Evolutionary conservation across 2,113 vertebrate species (phyloP), one percentile per base, ranked within the genome.

Genomic region (Physeter macrocephalus): DNA sequence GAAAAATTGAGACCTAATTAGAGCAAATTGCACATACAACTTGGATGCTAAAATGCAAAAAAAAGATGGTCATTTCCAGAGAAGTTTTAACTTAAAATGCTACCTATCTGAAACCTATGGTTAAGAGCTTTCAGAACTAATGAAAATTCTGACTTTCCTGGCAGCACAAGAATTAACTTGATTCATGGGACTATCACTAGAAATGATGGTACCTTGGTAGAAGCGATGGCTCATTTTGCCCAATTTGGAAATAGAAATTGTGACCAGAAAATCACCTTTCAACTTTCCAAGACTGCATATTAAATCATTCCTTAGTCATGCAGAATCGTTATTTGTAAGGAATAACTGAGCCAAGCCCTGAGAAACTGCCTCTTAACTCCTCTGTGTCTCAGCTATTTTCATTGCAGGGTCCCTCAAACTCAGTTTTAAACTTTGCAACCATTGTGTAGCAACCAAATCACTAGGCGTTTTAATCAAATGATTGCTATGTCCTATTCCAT

Each of bases 261-360:
- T 85, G 36, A 97, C 83, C 25, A 75, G 96, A 90, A 93, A 72
- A 90, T 92, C 29, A 81, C 8, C 25, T 88, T 91, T 74, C 6
- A 61, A 31, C 61, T 85, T 93, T 71, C 61, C 4, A 21, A 36
- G 61, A 36, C 39, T 23, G 17, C 27, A 29, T 82, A 66, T 87
- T 46, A 62, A 87, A 82, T 61, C 34, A 52, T 72, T 67, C 31
- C 3, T 5, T 13, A 46, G 20, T 64, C 54, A 11, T 5, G 1
- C 29, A 71, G 25, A 85, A 43, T 71, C 72, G 25, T 71, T 88
- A 36, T 74, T 74, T 49, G 11, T 41, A 43, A 66, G 43, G 5
- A 83, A 27, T 23, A 52, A 36, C 36, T 67, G 12, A 15, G 2
- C 36, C n/a, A 83, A 52, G 31, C 15, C 23, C n/a, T 8, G n/a